Percentiles rank a stretch among this genome's conserved stretches.
Conservation (phyloP, 2,113 vertebrate species). For the Oxygymnocypris stewartii region DNA sequence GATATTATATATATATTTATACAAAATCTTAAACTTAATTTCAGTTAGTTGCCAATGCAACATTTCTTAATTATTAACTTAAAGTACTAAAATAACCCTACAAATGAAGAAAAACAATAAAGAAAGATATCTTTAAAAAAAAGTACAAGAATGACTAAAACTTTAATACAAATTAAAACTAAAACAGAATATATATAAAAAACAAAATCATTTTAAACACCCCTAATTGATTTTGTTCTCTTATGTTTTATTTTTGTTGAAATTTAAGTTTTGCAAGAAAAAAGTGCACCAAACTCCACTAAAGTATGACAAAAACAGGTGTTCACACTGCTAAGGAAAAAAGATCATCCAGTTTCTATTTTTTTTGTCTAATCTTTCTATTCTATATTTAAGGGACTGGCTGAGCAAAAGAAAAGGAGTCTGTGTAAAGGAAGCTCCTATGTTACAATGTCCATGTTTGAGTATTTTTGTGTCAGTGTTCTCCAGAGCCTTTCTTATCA, state of each 20-base stretch:
- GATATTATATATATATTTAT: too few species aligned
- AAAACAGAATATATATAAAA: background rate
- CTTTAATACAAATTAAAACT: background rate
- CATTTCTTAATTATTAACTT: background rate
- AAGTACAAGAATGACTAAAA: background rate
- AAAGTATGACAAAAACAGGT: background rate
- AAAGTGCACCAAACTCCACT: too few species aligned
- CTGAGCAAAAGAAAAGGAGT: slow-evolving; percentile 63
- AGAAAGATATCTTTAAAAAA: too few species aligned
- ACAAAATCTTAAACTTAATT: background rate
- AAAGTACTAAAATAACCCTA: background rate
- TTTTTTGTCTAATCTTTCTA: slow-evolving; percentile 37
- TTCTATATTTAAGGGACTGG: slow-evolving; percentile 67
- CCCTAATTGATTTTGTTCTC: too few species aligned
- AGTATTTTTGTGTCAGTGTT: slow-evolving; percentile 39
- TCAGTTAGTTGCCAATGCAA: background rate
- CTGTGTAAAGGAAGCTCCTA: slow-evolving; percentile 13
- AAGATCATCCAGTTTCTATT: slow-evolving; percentile 60
- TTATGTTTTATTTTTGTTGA: too few species aligned
- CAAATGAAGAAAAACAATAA: background rate
- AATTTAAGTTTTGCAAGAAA: too few species aligned
- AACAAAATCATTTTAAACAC: too few species aligned
- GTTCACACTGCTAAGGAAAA: slow-evolving; percentile 49
- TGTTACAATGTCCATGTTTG: slow-evolving; percentile 53
- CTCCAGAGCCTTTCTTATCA: background rate